Conservation (phyloP, 2,888 invertebrate genomes). For the Agrochola lota region DNA sequence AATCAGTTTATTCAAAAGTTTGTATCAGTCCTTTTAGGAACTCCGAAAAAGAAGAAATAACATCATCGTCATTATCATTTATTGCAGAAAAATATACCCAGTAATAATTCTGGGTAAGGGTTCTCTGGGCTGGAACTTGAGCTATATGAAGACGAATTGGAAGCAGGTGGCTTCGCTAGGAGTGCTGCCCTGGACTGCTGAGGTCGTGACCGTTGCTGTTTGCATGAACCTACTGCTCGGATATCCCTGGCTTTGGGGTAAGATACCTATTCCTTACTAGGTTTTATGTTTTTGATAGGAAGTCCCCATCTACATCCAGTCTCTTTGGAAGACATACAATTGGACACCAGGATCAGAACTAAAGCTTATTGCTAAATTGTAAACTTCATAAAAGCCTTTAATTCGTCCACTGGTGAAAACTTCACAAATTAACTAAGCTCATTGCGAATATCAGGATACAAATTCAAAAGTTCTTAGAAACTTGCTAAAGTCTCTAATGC, state of each 20-base stretch:
- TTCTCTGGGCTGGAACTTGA: conserved; percentile 82
- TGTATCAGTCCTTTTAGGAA: background rate
- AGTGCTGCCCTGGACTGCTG: conserved; percentile 81
- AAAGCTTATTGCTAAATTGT: background rate
- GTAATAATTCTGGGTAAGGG: conserved; percentile 86
- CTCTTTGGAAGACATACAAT: too few species aligned
- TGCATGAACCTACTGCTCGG: conserved; percentile 80
- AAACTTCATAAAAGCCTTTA: background rate
- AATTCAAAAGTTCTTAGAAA: background rate
- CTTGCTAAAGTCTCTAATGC: background rate
- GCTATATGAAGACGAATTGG: conserved; percentile 83
- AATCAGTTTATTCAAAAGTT: background rate
- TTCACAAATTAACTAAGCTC: background rate
- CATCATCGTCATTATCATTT: background rate
- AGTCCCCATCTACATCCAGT: background rate
- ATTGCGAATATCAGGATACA: background rate
- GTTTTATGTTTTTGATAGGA: background rate
- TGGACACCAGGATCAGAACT: background rate
- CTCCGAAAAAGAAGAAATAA: background rate
- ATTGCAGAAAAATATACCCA: conserved; percentile 84
- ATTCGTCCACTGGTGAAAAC: background rate
- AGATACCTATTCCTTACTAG: background rate
- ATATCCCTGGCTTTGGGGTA: conserved; percentile 87
- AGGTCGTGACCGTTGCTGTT: conserved; percentile 79
- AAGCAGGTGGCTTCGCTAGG: conserved; percentile 79